phyloP scores from a whole-genome alignment of 1,140 invertebrate species.

The Drosophila setifemur region DNA sequence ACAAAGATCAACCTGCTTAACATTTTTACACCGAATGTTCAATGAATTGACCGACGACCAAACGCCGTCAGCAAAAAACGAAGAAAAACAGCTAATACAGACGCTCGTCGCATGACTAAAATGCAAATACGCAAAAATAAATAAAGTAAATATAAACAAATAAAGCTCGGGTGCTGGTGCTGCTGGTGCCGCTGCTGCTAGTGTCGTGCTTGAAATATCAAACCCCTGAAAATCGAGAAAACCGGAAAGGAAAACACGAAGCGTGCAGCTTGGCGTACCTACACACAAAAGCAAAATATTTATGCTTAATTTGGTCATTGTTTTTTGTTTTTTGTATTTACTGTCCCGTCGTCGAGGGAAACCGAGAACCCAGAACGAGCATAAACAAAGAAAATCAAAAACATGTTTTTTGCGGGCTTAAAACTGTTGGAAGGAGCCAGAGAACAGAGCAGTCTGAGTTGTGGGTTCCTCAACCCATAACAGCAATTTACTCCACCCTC shows the following conservation, averaged over 20 bases:
- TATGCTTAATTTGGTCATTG: slow-evolving; percentile 37
- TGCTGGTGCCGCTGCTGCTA: slow-evolving; percentile 1
- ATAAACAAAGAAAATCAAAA: slow-evolving; percentile 8
- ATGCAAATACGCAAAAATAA: slow-evolving; percentile 62
- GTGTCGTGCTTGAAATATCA: slow-evolving; percentile 43
- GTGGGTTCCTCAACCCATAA: neutral
- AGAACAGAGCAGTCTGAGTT: neutral
- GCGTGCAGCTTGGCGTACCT: slow-evolving; percentile 4
- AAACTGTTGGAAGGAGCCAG: slow-evolving; percentile 6
- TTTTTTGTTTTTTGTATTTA: too few species aligned
- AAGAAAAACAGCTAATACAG: too few species aligned
- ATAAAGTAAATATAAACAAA: slow-evolving; percentile 44
- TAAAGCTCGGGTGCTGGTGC: slow-evolving; percentile 13
- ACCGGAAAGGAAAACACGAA: slow-evolving; percentile 44
- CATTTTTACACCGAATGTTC: slow-evolving; percentile 62
- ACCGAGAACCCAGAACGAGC: neutral
- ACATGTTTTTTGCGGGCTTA: slow-evolving; percentile 14
- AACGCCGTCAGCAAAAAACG: slow-evolving; percentile 21
- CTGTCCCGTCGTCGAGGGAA: neutral
- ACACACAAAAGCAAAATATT: slow-evolving; percentile 10
- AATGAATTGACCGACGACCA: slow-evolving; percentile 44
- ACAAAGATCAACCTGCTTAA: slow-evolving; percentile 56
- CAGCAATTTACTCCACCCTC: neutral
- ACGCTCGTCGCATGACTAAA: slow-evolving; percentile 61
- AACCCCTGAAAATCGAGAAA: slow-evolving; percentile 24